Conservation (phyloP, 2,113 vertebrate species). For the Motacilla alba region DNA sequence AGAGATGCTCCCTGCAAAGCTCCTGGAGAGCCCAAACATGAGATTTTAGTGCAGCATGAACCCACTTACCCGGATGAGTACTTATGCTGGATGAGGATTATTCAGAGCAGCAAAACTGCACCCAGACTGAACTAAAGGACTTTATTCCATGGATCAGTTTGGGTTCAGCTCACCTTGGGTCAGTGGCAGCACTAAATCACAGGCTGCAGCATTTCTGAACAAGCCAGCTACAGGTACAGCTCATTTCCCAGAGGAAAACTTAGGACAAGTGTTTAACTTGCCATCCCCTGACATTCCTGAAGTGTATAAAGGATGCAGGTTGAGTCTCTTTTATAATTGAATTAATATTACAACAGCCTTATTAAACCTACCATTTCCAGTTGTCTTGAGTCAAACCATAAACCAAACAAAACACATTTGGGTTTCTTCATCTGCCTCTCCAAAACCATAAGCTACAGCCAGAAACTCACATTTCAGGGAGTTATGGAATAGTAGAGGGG, state of each 20-base stretch:
- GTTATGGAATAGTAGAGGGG: not conserved
- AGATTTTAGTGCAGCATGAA: not conserved
- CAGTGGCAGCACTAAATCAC: not conserved
- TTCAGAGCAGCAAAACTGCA: not conserved
- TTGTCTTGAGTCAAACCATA: not conserved
- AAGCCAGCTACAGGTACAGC: not conserved
- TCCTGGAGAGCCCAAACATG: not conserved
- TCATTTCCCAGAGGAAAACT: not conserved
- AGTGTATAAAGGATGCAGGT: not conserved
- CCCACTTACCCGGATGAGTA: not conserved
- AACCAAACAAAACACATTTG: not conserved
- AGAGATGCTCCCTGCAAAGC: not conserved
- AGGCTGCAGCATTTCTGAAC: not conserved
- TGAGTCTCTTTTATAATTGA: not conserved
- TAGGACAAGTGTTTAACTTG: not conserved
- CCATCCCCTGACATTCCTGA: not conserved
- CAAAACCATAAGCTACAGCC: not conserved
- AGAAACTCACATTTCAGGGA: not conserved
- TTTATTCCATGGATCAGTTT: not conserved
- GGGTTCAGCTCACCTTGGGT: not conserved
- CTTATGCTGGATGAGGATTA: not conserved
- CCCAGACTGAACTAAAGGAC: not conserved
- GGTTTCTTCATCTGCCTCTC: not conserved
- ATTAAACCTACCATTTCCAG: not conserved
- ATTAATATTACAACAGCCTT: not conserved